Evolutionary conservation across 1,140 invertebrate species (phyloP).

Genomic region (Dinoponera quadriceps): DNA sequence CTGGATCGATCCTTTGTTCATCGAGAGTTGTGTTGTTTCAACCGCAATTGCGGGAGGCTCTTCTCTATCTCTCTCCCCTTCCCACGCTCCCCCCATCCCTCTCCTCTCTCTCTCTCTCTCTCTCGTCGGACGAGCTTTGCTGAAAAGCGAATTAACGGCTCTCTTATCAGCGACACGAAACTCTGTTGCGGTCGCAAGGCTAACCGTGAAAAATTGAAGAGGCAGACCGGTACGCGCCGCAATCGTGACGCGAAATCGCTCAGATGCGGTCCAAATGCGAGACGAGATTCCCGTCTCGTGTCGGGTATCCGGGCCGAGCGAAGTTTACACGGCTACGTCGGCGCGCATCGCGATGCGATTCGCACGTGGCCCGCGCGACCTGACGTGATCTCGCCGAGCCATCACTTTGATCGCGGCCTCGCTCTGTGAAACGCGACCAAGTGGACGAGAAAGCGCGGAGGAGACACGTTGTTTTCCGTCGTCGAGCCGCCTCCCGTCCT

Average conservation of each 20-base stretch:
- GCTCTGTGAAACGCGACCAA: not conserved
- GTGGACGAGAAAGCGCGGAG: not conserved
- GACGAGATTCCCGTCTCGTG: not conserved
- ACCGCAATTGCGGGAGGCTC: not conserved
- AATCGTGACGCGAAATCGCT: conserved; percentile 28
- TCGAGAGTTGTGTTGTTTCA: not conserved
- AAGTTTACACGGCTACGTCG: not conserved
- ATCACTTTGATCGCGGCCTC: not conserved
- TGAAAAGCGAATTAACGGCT: conserved; percentile 8
- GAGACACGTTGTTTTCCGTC: not conserved
- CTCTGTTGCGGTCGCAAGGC: not conserved
- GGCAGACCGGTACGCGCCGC: not conserved
- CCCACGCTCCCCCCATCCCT: not conserved
- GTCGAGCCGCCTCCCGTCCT: too few relatives aligned
- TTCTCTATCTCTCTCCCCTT: too few relatives aligned
- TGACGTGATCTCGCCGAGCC: not conserved
- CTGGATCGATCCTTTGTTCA: not conserved
- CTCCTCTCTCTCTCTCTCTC: conserved; percentile 1
- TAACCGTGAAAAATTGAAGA: conserved; percentile 45
- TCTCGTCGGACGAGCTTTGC: not conserved
- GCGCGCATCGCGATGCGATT: not conserved
- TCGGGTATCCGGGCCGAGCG: not conserved
- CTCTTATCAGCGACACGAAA: not conserved
- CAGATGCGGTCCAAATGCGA: conserved; percentile 34
- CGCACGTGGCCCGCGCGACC: not conserved